phyloP scores from a whole-genome alignment of 1,140 invertebrate species.

The Brachionus asplanchnoidis region DNA sequence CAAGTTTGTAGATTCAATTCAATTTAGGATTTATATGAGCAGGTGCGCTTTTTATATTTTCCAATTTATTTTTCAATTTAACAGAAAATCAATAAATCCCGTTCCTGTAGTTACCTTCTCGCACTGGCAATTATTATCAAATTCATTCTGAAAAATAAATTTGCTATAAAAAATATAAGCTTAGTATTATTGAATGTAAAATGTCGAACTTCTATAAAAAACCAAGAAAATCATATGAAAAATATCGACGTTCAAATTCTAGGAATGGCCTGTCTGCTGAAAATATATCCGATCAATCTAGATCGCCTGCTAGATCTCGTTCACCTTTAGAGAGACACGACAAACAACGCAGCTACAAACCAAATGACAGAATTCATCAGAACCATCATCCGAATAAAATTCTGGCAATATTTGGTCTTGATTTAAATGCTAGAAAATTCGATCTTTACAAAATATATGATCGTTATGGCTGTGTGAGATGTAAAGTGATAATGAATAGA shows the following conservation, averaged over 20 bases:
- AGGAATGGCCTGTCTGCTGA: not conserved
- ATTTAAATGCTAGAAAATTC: not conserved
- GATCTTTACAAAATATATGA: not conserved
- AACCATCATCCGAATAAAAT: not conserved
- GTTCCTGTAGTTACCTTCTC: too few relatives aligned
- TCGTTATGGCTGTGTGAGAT: not conserved
- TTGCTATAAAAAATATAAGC: too few relatives aligned
- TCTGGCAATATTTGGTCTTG: slow-evolving; percentile 7
- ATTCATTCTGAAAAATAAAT: too few relatives aligned
- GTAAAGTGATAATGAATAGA: not conserved
- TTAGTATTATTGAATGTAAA: not conserved
- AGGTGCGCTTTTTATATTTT: too few relatives aligned
- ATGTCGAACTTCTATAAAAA: not conserved
- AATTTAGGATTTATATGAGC: too few relatives aligned
- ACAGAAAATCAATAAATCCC: too few relatives aligned
- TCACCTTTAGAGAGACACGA: not conserved
- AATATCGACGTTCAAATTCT: not conserved
- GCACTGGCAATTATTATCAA: too few relatives aligned
- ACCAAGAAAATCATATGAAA: not conserved
- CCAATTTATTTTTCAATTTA: too few relatives aligned
- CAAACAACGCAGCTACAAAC: not conserved
- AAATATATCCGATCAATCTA: not conserved
- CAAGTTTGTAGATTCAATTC: too few relatives aligned
- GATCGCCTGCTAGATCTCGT: not conserved
- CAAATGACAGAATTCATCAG: not conserved